Percentiles rank a stretch among this genome's conserved stretches.
These are phyloP conservation scores for Megaceryle alcyon DNA, from an alignment of 2,797 vertebrate species.

Conservation along the genomic window DNA sequence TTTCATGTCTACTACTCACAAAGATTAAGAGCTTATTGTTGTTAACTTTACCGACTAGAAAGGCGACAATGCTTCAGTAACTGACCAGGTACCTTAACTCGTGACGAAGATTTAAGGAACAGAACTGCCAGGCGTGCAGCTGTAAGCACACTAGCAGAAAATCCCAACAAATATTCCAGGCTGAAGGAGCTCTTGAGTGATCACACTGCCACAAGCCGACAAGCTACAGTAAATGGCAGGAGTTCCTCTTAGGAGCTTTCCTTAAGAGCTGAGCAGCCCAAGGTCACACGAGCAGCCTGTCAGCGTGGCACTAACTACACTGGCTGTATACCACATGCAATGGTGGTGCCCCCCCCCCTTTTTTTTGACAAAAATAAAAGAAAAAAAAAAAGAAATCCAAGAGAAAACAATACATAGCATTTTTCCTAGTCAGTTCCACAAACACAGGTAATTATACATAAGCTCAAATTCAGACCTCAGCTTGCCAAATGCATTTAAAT, in stretches of 20 bases:
- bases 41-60: background rate
- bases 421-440: background rate
- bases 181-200: background rate
- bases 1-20: background rate
- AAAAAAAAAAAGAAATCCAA: background rate
- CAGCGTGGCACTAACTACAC: background rate
- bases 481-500: background rate
- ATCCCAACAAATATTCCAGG: background rate
- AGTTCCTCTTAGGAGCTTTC: background rate
- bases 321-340: background rate
- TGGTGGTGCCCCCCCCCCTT: background rate
- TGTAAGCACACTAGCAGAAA: background rate
- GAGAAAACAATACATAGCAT: background rate
- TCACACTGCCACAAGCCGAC: background rate
- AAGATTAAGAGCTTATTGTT: background rate
- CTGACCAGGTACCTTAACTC: background rate
- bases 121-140: background rate
- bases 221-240: background rate
- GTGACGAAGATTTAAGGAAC: background rate
- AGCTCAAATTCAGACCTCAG: background rate
- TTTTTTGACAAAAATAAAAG: background rate
- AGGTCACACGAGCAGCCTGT: background rate
- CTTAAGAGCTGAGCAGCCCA: background rate
- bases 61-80: background rate
- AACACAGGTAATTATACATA: background rate